A percentile compares a stretch with the other conserved stretches of the same genome.
Evolutionary conservation across 2,113 vertebrate genomes (phyloP).

Genomic region (Catharus minimus): DNA sequence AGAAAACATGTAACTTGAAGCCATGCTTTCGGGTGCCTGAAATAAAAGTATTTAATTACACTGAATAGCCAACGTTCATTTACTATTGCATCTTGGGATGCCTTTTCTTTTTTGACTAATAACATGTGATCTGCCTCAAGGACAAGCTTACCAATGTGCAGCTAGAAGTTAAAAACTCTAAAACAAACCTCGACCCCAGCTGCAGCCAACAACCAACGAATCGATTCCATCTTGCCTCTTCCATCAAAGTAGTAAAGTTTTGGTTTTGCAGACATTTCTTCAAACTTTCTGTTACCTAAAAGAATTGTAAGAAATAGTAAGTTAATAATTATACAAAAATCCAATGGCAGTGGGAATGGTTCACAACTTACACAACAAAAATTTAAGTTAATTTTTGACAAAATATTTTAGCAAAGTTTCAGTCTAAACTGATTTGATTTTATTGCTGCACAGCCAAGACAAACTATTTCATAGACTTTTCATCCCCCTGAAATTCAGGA

Average conservation of each 20-base stretch:
- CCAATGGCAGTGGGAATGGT: not conserved
- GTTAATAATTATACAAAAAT: not conserved
- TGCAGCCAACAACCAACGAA: constrained; percentile 84
- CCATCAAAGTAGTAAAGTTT: constrained; percentile 85
- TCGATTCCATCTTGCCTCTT: constrained; percentile 90
- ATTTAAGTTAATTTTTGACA: not conserved
- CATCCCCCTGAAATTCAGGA: not conserved
- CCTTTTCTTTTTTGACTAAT: not conserved
- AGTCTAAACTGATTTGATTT: not conserved
- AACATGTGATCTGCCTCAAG: not conserved
- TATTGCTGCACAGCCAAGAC: not conserved
- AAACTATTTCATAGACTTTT: not conserved
- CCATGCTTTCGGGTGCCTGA: not conserved
- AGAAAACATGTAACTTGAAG: not conserved
- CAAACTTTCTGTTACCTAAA: constrained; percentile 18
- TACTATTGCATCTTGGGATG: not conserved
- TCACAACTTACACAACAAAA: not conserved
- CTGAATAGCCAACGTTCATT: not conserved
- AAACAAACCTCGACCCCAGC: constrained; percentile 80
- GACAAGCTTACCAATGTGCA: not conserved
- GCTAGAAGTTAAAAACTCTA: not conserved
- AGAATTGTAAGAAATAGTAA: not conserved
- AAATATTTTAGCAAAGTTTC: not conserved
- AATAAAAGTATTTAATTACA: not conserved
- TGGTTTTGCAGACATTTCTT: constrained; percentile 78